Conservation (phyloP, 2,797 vertebrate genomes). For the Pitangus sulphuratus region DNA sequence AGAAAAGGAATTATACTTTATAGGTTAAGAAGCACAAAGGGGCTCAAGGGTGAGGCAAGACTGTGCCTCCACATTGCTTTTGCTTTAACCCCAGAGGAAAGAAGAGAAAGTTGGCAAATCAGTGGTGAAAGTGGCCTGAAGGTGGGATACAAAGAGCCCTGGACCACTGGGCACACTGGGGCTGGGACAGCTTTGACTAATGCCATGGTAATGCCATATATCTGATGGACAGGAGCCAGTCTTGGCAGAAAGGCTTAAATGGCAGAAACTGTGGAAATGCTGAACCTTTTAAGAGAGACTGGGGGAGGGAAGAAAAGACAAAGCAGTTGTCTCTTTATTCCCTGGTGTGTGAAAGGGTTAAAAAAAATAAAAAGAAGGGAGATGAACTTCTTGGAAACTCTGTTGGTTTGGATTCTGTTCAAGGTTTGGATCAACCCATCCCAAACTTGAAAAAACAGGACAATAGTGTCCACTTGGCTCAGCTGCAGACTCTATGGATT, state of each 20-base stretch:
- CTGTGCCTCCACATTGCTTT: background rate
- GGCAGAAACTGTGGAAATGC: background rate
- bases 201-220: rapidly evolving
- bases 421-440: conserved; percentile 10
- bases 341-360: background rate
- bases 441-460: conserved; percentile 11
- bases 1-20: background rate
- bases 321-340: background rate
- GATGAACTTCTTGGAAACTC: background rate
- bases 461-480: conserved; percentile 31
- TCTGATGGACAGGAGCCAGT: background rate
- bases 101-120: background rate
- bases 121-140: background rate
- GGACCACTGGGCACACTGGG: rapidly evolving
- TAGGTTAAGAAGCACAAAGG: background rate
- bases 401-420: conserved; percentile 19
- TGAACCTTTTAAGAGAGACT: background rate
- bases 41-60: background rate
- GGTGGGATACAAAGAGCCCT: background rate
- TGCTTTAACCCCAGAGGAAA: background rate
- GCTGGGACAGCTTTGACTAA: background rate
- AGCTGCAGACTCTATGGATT: conserved; percentile 6
- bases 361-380: background rate
- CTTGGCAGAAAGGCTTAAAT: background rate
- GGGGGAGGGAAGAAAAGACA: background rate